Percentiles rank a stretch among this genome's conserved stretches.
These are phyloP conservation scores for Antheraea assamensis DNA, from an alignment of 2,888 invertebrate genomes.

Conservation along the genomic window DNA sequence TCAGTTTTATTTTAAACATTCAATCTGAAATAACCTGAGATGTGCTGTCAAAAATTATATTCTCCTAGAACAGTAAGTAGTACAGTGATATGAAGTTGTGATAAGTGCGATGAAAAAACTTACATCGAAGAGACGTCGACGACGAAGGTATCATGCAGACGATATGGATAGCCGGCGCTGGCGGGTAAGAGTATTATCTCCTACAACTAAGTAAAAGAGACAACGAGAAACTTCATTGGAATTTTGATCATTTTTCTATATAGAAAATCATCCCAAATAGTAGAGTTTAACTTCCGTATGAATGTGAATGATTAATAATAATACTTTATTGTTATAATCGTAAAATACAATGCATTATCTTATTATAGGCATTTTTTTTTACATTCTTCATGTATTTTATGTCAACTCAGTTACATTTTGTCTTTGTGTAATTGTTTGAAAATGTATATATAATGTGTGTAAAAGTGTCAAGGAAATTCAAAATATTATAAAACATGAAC, in stretches of 20 bases:
- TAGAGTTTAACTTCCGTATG: not conserved
- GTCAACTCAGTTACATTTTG: too few species aligned
- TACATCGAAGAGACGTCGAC: constrained; percentile 9
- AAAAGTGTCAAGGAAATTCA: not conserved
- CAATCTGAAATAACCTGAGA: not conserved
- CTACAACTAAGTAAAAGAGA: not conserved
- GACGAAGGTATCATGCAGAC: constrained; percentile 18
- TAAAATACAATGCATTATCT: not conserved
- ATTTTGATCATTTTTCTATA: not conserved
- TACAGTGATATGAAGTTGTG: constrained; percentile 6
- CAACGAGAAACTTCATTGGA: not conserved
- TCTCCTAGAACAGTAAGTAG: not conserved
- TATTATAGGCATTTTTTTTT: not conserved
- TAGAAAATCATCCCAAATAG: not conserved
- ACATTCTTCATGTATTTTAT: not conserved
- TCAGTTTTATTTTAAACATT: not conserved
- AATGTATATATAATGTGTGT: not conserved
- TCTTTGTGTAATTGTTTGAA: not conserved
- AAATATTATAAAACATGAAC: not conserved
- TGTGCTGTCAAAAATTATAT: not conserved
- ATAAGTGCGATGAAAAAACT: constrained; percentile 20
- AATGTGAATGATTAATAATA: too few species aligned
- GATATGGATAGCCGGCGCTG: constrained; percentile 19
- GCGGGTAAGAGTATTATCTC: constrained; percentile 17
- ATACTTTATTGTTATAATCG: not conserved